Conservation (phyloP, 2,113 vertebrate species). For the Sceloporus undulatus region DNA sequence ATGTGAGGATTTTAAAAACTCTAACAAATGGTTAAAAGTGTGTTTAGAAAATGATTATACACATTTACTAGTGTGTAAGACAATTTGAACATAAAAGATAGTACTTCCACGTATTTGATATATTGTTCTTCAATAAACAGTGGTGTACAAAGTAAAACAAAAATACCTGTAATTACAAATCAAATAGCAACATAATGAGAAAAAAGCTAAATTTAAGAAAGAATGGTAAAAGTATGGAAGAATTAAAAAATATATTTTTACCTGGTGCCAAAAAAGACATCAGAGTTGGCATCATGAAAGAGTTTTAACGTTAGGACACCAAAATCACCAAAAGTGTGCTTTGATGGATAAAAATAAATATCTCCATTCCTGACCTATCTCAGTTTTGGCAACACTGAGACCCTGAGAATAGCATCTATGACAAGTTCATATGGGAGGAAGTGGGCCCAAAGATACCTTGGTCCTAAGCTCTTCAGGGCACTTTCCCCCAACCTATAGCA, state of each 20-base stretch:
- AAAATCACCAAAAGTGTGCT: neutral
- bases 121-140: neutral
- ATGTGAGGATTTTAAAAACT: conserved; percentile 41
- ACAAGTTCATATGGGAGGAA: neutral
- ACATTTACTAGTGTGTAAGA: neutral
- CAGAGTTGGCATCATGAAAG: neutral
- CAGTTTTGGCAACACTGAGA: neutral
- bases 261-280: neutral
- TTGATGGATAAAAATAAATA: neutral
- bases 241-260: neutral
- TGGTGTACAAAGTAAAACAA: neutral
- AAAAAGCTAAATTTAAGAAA: neutral
- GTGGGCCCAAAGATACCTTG: neutral
- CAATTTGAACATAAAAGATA: neutral
- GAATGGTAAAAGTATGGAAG: neutral
- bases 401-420: neutral
- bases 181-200: neutral
- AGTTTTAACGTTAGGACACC: neutral
- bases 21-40: neutral
- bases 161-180: neutral
- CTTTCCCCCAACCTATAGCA: neutral
- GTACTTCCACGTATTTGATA: neutral
- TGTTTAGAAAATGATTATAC: neutral
- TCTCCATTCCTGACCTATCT: neutral
- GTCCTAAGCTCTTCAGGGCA: neutral